Percentiles rank a stretch among this genome's conserved stretches.
Evolutionary conservation across 53 echinoderm and acorn worm species (phyloP).

Genomic region (Stichopus horrens): DNA sequence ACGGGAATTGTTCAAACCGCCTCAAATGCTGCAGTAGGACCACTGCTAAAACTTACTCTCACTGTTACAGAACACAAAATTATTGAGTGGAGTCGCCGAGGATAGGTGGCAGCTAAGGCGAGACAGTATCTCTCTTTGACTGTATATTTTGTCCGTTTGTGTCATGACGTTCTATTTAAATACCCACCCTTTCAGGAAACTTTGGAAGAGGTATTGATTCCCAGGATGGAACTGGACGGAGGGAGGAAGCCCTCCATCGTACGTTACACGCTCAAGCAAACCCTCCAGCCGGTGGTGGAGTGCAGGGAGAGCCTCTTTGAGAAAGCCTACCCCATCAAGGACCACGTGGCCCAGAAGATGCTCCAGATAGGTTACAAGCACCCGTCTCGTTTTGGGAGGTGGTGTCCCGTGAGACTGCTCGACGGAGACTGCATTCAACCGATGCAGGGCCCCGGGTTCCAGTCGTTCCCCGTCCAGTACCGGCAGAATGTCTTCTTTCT

Average conservation of each 20-base stretch:
- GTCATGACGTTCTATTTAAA: too few relatives aligned
- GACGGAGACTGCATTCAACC: conserved; percentile 90
- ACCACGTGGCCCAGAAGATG: conserved; percentile 93
- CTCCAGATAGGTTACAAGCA: conserved; percentile 97
- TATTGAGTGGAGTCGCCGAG: too few relatives aligned
- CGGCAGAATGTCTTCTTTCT: conserved; percentile 87
- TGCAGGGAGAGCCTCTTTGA: conserved; percentile 94
- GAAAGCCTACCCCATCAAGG: conserved; percentile 92
- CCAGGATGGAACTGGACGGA: conserved; percentile 94
- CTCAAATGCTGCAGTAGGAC: too few relatives aligned
- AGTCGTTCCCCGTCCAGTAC: conserved; percentile 82
- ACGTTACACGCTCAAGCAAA: conserved; percentile 91
- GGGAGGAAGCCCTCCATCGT: conserved; percentile 98
- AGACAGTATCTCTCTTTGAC: too few relatives aligned
- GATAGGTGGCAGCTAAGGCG: too few relatives aligned
- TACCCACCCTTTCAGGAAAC: conserved; percentile 62
- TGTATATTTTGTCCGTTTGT: too few relatives aligned
- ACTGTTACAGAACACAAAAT: too few relatives aligned
- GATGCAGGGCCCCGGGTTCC: conserved; percentile 91
- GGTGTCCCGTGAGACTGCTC: conserved; percentile 90
- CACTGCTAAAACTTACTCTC: too few relatives aligned
- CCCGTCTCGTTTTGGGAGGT: conserved; percentile 86
- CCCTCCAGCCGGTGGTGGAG: conserved; percentile 75
- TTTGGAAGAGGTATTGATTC: conserved; percentile 87
- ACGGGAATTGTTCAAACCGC: too few relatives aligned